These are phyloP conservation scores for Datnioides undecimradiatus DNA, from an alignment of 2,113 vertebrate genomes.

Conservation along the genomic window DNA sequence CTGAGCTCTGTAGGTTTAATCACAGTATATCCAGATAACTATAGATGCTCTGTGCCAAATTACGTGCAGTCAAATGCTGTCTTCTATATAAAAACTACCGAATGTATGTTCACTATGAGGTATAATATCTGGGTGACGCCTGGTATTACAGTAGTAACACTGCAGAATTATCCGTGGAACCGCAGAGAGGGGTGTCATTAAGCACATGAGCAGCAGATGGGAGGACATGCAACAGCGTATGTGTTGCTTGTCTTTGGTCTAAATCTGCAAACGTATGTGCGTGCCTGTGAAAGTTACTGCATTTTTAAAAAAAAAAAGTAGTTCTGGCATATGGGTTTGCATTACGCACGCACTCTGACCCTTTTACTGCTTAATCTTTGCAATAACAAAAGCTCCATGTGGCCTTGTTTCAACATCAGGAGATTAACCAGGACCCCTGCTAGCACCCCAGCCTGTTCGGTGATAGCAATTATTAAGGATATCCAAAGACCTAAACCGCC, in stretches of 20 bases:
- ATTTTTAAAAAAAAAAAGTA: slow-evolving; percentile 18
- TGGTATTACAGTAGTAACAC: slow-evolving; percentile 35
- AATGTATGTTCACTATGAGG: slow-evolving; percentile 28
- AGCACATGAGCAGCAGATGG: slow-evolving; percentile 43
- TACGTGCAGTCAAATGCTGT: neutral
- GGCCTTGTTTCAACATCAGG: slow-evolving; percentile 72
- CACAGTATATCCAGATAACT: slow-evolving; percentile 53
- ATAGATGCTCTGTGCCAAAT: slow-evolving; percentile 44
- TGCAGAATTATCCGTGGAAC: slow-evolving; percentile 23
- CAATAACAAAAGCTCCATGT: slow-evolving; percentile 52
- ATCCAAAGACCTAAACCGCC: slow-evolving; percentile 20
- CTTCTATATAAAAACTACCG: slow-evolving; percentile 43
- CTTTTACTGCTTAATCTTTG: slow-evolving; percentile 61
- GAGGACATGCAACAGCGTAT: neutral
- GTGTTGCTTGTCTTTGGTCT: slow-evolving; percentile 2
- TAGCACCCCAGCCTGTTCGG: slow-evolving; percentile 27
- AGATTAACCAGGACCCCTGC: slow-evolving; percentile 63
- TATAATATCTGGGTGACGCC: slow-evolving; percentile 53
- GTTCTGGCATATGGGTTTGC: slow-evolving; percentile 32
- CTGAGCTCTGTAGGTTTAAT: slow-evolving; percentile 26
- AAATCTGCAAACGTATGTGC: slow-evolving; percentile 4
- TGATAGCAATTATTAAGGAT: slow-evolving; percentile 38
- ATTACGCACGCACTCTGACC: slow-evolving; percentile 38
- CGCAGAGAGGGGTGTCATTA: slow-evolving; percentile 36
- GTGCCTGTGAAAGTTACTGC: neutral